These are phyloP conservation scores for Rhyacichthys aspro DNA, from an alignment of 2,797 vertebrate genomes.

Conservation along the genomic window DNA sequence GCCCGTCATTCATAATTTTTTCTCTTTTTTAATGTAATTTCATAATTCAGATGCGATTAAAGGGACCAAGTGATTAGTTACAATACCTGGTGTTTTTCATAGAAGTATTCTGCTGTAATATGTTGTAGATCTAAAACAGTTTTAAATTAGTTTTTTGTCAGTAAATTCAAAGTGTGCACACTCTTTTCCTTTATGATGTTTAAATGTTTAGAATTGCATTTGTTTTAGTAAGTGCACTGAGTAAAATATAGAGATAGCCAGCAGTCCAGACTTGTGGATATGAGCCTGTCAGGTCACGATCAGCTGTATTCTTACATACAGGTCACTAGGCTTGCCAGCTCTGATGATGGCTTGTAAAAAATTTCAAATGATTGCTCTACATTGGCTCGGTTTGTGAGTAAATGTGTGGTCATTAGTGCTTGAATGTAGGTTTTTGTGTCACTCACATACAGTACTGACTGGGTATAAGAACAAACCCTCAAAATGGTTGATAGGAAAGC, in stretches of 20 bases:
- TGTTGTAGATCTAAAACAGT: too few relatives aligned
- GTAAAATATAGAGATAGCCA: background rate
- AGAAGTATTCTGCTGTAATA: too few relatives aligned
- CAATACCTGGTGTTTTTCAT: too few relatives aligned
- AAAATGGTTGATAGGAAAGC: background rate
- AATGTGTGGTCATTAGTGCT: conserved; percentile 36
- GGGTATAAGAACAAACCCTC: conserved; percentile 10
- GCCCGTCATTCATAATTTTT: too few relatives aligned
- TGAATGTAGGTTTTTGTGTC: conserved; percentile 67
- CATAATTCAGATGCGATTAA: too few relatives aligned
- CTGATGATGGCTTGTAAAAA: conserved; percentile 37
- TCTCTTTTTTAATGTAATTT: too few relatives aligned
- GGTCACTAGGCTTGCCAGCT: conserved; percentile 49
- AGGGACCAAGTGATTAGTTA: too few relatives aligned
- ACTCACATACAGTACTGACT: conserved; percentile 23
- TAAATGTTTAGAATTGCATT: too few relatives aligned
- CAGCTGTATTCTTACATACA: conserved; percentile 31
- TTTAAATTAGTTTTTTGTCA: too few relatives aligned
- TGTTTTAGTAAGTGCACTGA: background rate
- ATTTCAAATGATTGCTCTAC: conserved; percentile 39
- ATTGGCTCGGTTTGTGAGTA: conserved; percentile 16
- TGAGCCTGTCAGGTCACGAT: conserved; percentile 20
- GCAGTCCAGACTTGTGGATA: conserved; percentile 12
- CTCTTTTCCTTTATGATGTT: too few relatives aligned
- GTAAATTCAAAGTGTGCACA: too few relatives aligned